Percentiles rank a stretch among this genome's conserved stretches.
Conservation (phyloP, 1,140 invertebrate species). For the Bradynema listronoti region DNA sequence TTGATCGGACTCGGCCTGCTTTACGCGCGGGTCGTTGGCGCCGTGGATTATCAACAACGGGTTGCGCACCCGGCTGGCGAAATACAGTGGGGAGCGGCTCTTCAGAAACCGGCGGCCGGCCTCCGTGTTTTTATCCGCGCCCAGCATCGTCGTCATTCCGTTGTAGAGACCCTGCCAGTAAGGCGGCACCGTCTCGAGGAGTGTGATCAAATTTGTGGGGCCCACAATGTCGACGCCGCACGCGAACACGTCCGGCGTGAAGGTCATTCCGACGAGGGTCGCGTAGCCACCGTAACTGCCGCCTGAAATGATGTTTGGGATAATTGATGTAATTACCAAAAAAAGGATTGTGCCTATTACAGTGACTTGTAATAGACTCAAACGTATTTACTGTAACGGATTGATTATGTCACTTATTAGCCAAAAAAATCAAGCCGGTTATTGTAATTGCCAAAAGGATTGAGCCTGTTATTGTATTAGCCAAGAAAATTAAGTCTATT, state of each 20-base stretch:
- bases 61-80: slow-evolving; percentile 30
- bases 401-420: too few relatives aligned
- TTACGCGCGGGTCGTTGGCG: slow-evolving; percentile 38
- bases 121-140: slow-evolving; percentile 48
- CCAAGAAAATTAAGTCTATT: too few relatives aligned
- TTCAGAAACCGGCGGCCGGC: slow-evolving; percentile 32
- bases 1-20: slow-evolving; percentile 42
- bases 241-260: slow-evolving; percentile 57
- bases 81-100: slow-evolving; percentile 36
- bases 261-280: slow-evolving; percentile 57
- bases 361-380: too few relatives aligned
- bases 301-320: slow-evolving; percentile 17
- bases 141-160: slow-evolving; percentile 54
- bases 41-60: slow-evolving; percentile 39
- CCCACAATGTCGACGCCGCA: slow-evolving; percentile 57
- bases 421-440: too few relatives aligned
- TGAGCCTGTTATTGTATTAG: too few relatives aligned
- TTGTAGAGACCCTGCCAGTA: slow-evolving; percentile 57
- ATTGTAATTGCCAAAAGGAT: too few relatives aligned
- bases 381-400: too few relatives aligned
- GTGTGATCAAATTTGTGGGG: slow-evolving; percentile 51
- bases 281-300: slow-evolving; percentile 55
- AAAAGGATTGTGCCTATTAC: neutral
- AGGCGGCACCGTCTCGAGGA: slow-evolving; percentile 55
- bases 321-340: neutral